phyloP scores from a whole-genome alignment of 1,140 invertebrate species.

The Ylistrum balloti region DNA sequence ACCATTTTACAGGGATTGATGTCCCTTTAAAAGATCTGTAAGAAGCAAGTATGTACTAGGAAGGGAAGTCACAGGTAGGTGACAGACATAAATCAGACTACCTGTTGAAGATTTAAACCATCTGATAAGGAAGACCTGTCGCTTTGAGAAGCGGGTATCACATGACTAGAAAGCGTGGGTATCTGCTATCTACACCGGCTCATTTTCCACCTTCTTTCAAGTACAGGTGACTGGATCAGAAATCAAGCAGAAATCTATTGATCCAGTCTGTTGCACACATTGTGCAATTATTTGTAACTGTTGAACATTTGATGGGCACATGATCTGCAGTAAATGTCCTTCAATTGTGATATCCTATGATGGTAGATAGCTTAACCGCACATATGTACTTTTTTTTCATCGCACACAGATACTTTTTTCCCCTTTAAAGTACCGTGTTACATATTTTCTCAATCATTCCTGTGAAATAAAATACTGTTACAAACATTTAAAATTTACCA shows the following conservation, averaged over 20 bases:
- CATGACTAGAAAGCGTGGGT: slow-evolving; percentile 17
- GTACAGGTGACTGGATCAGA: slow-evolving; percentile 23
- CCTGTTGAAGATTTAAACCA: slow-evolving; percentile 38
- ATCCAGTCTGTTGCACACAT: slow-evolving; percentile 26
- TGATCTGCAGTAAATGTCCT: slow-evolving; percentile 9
- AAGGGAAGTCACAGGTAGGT: neutral
- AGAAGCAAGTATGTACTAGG: neutral
- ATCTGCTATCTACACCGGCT: neutral
- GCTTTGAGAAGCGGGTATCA: neutral
- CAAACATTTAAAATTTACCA: neutral
- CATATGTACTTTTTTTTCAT: no score
- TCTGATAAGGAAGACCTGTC: slow-evolving; percentile 32
- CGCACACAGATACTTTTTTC: no score
- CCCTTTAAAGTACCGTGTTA: neutral
- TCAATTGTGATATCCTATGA: neutral
- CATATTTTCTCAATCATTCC: neutral
- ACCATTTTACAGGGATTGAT: neutral
- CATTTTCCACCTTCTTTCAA: slow-evolving; percentile 17
- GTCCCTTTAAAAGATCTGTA: neutral
- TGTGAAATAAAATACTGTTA: neutral
- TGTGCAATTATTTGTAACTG: slow-evolving; percentile 39
- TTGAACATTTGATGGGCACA: slow-evolving; percentile 32
- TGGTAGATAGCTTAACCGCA: neutral
- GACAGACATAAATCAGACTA: slow-evolving; percentile 4
- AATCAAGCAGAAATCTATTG: slow-evolving; percentile 35